These are phyloP conservation scores for Pelusios castaneus DNA, from an alignment of 2,113 vertebrate genomes.

Conservation along the genomic window DNA sequence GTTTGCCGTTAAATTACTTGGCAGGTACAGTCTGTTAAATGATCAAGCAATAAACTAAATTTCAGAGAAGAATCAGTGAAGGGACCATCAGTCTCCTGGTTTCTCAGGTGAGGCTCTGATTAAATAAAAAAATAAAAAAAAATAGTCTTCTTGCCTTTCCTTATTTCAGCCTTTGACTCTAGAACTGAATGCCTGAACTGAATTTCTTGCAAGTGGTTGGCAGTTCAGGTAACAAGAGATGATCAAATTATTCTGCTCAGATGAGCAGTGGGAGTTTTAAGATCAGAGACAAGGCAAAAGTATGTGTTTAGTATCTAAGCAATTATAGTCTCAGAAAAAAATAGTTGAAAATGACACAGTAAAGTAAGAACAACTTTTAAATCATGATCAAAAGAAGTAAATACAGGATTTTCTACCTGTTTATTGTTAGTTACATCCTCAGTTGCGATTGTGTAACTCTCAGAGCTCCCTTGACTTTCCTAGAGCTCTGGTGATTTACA, in stretches of 20 bases:
- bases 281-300: not conserved
- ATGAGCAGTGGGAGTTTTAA: slow-evolving; percentile 25
- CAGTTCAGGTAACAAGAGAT: not conserved
- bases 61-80: slow-evolving; percentile 28
- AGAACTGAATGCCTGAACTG: not conserved
- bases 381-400: slow-evolving; percentile 20
- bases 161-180: not conserved
- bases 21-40: slow-evolving; percentile 51
- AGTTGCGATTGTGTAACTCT: not conserved
- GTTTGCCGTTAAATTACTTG: slow-evolving; percentile 72
- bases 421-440: not conserved
- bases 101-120: not conserved
- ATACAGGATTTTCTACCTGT: not conserved
- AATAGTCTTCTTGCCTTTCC: not conserved
- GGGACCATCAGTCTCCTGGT: not conserved
- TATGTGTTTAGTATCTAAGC: not conserved
- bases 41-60: slow-evolving; percentile 64
- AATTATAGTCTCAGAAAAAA: not conserved
- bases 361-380: not conserved
- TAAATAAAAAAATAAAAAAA: not conserved
- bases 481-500: not conserved
- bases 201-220: not conserved
- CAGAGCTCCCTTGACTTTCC: not conserved
- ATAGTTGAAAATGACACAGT: slow-evolving; percentile 27
- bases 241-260: slow-evolving; percentile 25